Evolutionary conservation across 2,888 invertebrate species (phyloP).

Genomic region (Euplexia lucipara): DNA sequence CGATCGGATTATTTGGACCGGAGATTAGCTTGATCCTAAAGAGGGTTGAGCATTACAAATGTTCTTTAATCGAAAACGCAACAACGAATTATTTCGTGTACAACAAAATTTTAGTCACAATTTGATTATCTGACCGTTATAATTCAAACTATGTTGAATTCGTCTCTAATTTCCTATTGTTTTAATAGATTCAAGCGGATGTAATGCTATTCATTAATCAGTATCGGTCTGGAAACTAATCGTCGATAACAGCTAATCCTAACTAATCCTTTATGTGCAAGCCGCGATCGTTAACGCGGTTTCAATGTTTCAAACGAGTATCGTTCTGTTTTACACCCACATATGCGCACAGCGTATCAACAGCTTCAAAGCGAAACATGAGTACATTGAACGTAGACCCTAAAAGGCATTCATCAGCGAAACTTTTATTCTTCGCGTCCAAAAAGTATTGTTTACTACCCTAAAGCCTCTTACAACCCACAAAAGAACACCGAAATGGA

Average conservation of each 20-base stretch:
- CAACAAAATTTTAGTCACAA: background rate
- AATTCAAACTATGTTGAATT: conserved; percentile 14
- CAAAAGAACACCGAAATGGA: conserved; percentile 80
- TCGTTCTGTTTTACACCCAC: conserved; percentile 12
- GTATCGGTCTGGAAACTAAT: conserved; percentile 44
- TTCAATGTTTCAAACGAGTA: conserved; percentile 17
- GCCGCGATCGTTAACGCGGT: conserved; percentile 25
- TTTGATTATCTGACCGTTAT: background rate
- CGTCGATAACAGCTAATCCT: conserved; percentile 40
- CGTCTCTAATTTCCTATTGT: conserved; percentile 27
- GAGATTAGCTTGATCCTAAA: conserved; percentile 37
- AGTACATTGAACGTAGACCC: conserved; percentile 51
- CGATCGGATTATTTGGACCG: conserved; percentile 24
- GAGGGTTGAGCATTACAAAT: background rate
- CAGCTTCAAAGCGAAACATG: conserved; percentile 47
- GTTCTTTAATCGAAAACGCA: background rate
- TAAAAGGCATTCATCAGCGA: conserved; percentile 66
- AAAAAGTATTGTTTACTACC: conserved; percentile 76
- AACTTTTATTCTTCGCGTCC: conserved; percentile 68
- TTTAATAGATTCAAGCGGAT: conserved; percentile 20
- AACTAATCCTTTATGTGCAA: conserved; percentile 40
- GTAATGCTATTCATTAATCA: conserved; percentile 50
- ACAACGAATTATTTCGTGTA: background rate
- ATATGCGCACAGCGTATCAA: conserved; percentile 29
- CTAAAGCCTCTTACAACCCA: conserved; percentile 72